Percentiles rank a stretch among this genome's conserved stretches.
Conservation (phyloP, 2,797 vertebrate species). For the Anisognathus igniventris region DNA sequence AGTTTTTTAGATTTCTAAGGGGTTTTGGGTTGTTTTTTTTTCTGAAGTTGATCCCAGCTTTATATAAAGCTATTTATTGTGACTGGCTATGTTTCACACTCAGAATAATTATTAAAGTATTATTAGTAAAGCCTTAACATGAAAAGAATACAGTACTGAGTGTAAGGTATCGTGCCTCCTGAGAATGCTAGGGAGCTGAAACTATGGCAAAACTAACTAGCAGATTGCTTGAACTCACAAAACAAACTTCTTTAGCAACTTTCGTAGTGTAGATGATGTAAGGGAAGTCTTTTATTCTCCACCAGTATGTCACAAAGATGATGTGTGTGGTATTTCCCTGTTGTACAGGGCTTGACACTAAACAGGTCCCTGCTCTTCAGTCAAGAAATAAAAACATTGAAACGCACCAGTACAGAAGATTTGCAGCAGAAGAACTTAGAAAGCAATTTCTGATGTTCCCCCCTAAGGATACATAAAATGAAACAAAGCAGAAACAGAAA, state of each 20-base stretch:
- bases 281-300: neutral
- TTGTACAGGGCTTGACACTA: neutral
- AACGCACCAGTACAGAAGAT: neutral
- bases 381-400: neutral
- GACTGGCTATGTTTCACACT: neutral
- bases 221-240: neutral
- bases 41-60: neutral
- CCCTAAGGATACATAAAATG: neutral
- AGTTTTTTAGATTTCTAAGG: neutral
- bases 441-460: neutral
- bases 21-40: rapidly evolving
- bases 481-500: neutral
- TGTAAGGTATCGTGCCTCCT: neutral
- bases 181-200: neutral
- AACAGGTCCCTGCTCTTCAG: neutral
- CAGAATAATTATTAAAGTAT: neutral
- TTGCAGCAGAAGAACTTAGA: neutral
- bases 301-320: neutral
- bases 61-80: neutral
- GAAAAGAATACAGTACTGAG: neutral
- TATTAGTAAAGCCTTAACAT: neutral
- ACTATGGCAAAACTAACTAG: neutral
- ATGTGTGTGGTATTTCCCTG: neutral
- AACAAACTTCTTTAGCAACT: neutral
- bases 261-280: neutral